Evolutionary conservation across 1,140 invertebrate species (phyloP), one percentile per base, ranked within the genome.

Genomic region (Drosophila sulfurigaster): DNA sequence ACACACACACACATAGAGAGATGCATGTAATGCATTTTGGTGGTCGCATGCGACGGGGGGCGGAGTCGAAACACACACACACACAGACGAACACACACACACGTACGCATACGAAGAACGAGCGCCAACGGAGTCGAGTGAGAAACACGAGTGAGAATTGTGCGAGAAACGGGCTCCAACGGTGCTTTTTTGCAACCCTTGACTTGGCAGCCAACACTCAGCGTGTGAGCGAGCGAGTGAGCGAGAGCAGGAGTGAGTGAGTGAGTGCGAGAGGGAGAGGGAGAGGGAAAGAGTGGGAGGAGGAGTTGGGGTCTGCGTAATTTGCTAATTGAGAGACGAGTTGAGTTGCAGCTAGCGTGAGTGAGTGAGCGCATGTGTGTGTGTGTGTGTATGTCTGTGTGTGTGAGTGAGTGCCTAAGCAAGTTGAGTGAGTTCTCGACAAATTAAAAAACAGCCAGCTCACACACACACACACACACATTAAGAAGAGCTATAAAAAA

Each of bases 291-390:
- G n/a, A 8, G 35, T 2, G 0, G 35, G 7, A 8, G 8, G 8
- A 10, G 35, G 35, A 10, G 16, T 7, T 48, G 65, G 35, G 30
- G 60, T 43, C 48, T 41, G 69, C 72, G 78, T 86, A 86, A 86
- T 86, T 86, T 88, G 83, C 80, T 88, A 88, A 88, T 88, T 88
- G 83, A 88, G 83, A 88, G 83, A 81, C 76, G 78, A 45, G 60
- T 81, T 68, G 81, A 87, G 72, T 62, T 13, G 46, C 32, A 11
- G n/a, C 13, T 1, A 2, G 45, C 52, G 20, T 45, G 49, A 45
- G 62, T 65, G 38, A 38, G 43, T 20, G 41, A 20, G 13, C 6
- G n/a, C 32, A 45, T 16, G 54, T 43, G 35, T 51, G 57, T 49
- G 48, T 75, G 72, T 58, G 65, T 64, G 64, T 25, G 2, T 38